Evolutionary conservation across 2,797 vertebrate genomes (phyloP).

Genomic region (Muscicapa comitata): DNA sequence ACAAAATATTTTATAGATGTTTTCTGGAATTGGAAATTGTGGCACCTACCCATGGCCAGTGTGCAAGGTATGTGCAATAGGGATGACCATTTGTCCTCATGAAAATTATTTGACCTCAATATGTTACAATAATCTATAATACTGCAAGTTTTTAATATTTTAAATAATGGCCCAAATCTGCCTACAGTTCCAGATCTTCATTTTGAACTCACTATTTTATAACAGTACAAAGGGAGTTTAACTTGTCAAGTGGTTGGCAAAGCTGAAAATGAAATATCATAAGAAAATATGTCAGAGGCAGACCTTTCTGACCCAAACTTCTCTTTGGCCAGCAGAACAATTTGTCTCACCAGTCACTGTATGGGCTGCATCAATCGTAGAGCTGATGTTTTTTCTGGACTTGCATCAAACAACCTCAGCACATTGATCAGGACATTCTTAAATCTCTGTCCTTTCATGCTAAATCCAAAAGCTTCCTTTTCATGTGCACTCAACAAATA

Average conservation of each 20-base stretch:
- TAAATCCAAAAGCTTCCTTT: constrained; percentile 66
- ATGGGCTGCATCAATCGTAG: constrained; percentile 63
- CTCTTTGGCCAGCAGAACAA: constrained; percentile 56
- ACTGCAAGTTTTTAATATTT: constrained; percentile 42
- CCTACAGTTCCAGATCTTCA: constrained; percentile 31
- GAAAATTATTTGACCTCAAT: constrained; percentile 37
- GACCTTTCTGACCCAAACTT: constrained; percentile 69
- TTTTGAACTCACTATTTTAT: constrained; percentile 66
- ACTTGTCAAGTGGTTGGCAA: constrained; percentile 66
- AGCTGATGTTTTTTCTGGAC: constrained; percentile 69
- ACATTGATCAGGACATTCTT: constrained; percentile 67
- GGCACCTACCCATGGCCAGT: background rate
- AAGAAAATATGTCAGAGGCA: constrained; percentile 68
- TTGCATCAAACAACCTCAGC: constrained; percentile 68
- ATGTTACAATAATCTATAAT: constrained; percentile 24
- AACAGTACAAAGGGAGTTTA: constrained; percentile 62
- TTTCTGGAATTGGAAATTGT: background rate
- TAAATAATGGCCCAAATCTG: constrained; percentile 52
- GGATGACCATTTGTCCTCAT: background rate
- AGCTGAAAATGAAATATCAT: constrained; percentile 71
- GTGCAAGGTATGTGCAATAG: background rate
- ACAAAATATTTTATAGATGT: constrained; percentile 16
- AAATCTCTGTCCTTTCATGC: constrained; percentile 70
- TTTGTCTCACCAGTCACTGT: constrained; percentile 71
- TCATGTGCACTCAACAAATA: constrained; percentile 60